Conservation (phyloP, 2,888 invertebrate genomes). For the Xylocampa areola region DNA sequence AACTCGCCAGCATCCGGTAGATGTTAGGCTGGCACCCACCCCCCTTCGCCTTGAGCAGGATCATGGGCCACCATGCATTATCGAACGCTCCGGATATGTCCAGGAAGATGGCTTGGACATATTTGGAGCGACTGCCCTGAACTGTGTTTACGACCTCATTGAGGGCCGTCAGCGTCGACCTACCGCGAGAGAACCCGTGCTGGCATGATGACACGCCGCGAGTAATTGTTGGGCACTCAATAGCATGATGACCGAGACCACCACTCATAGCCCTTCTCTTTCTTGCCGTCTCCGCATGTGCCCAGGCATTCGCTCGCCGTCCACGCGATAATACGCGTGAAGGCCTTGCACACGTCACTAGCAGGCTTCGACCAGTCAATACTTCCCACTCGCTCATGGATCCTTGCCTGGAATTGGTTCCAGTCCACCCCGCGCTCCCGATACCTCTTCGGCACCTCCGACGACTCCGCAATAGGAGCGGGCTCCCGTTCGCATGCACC, state of each 20-base stretch:
- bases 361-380: not conserved
- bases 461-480: not conserved
- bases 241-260: no score
- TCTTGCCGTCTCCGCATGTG: not conserved
- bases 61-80: conserved; percentile 68
- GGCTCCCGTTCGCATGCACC: not conserved
- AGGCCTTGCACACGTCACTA: not conserved
- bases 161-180: no score
- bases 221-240: conserved; percentile 17
- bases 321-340: conserved; percentile 14
- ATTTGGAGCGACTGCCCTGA: conserved; percentile 10
- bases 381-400: conserved; percentile 6
- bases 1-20: conserved; percentile 51
- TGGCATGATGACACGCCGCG: conserved; percentile 45
- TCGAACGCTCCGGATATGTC: conserved; percentile 65
- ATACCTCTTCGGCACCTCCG: conserved; percentile 8
- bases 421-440: conserved; percentile 29
- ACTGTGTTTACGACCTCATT: no score
- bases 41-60: conserved; percentile 54
- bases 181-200: conserved; percentile 27
- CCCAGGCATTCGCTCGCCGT: conserved; percentile 2
- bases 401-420: conserved; percentile 9
- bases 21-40: conserved; percentile 55
- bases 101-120: conserved; percentile 55
- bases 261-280: conserved; percentile 28